These are phyloP conservation scores for Puffinus mauretanicus DNA, from an alignment of 2,113 vertebrate species.

Conservation along the genomic window DNA sequence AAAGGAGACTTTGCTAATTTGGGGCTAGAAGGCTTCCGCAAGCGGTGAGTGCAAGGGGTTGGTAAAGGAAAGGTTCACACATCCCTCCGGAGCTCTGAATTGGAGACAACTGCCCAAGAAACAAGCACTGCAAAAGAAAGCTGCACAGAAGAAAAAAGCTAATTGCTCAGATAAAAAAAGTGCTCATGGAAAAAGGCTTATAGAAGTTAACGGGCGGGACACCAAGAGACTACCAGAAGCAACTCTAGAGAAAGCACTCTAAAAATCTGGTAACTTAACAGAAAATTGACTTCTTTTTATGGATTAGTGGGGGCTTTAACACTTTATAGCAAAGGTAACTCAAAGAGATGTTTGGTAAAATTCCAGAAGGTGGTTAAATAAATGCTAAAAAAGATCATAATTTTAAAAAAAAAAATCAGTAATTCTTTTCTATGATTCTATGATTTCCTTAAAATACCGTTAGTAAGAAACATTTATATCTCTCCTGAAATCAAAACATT, in stretches of 20 bases:
- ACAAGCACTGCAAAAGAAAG: neutral
- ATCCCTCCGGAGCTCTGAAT: neutral
- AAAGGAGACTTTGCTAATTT: neutral
- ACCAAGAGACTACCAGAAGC: neutral
- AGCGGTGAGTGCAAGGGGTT: rapidly evolving
- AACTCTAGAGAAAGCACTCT: neutral
- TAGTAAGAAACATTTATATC: neutral
- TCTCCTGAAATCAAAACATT: neutral
- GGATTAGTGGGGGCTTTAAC: neutral
- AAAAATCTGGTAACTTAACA: neutral
- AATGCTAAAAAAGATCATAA: neutral
- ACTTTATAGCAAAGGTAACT: neutral
- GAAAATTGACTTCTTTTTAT: neutral
- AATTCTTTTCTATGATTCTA: neutral
- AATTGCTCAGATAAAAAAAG: neutral
- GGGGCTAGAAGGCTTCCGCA: neutral
- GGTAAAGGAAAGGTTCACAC: neutral
- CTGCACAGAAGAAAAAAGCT: neutral
- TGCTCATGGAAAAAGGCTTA: neutral
- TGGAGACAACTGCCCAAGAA: neutral
- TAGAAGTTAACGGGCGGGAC: neutral
- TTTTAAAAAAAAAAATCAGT: neutral
- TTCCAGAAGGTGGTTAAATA: neutral
- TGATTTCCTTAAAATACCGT: neutral
- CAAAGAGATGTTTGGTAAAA: neutral